Evolutionary conservation across 2,113 vertebrate genomes (phyloP).

Genomic region (Boleophthalmus pectinirostris): DNA sequence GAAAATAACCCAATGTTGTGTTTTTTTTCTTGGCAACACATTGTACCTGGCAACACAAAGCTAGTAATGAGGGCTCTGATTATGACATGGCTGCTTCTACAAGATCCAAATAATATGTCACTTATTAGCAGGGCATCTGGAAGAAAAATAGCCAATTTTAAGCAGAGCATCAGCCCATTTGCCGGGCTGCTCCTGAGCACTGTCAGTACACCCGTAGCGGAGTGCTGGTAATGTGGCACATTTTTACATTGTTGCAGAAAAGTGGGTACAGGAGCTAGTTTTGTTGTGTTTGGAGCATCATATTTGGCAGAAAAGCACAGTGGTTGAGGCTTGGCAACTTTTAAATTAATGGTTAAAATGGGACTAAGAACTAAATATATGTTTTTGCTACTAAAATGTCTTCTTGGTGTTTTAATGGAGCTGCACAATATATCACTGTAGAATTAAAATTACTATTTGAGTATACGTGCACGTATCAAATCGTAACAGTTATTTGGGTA

Average conservation of each 20-base stretch:
- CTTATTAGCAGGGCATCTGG: slow-evolving; percentile 27
- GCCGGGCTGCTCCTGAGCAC: slow-evolving; percentile 9
- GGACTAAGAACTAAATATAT: too few species aligned
- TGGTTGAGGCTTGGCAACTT: background rate
- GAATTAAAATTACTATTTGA: too few species aligned
- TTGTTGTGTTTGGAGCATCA: background rate
- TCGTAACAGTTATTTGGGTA: too few species aligned
- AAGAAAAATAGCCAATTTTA: slow-evolving; percentile 13
- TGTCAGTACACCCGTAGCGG: background rate
- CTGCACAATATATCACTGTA: too few species aligned
- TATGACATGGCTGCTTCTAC: slow-evolving; percentile 38
- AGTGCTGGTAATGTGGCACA: background rate
- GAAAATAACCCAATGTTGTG: slow-evolving; percentile 31
- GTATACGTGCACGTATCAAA: too few species aligned
- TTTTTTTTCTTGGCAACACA: slow-evolving; percentile 22
- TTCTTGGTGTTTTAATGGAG: too few species aligned
- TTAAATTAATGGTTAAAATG: background rate
- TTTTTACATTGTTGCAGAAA: slow-evolving; percentile 16
- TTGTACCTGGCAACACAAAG: slow-evolving; percentile 15
- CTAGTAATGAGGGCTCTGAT: slow-evolving; percentile 36
- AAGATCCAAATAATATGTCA: slow-evolving; percentile 39
- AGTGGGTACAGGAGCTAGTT: background rate
- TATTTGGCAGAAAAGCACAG: background rate
- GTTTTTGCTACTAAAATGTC: too few species aligned
- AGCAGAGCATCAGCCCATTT: slow-evolving; percentile 24